Base-by-base conservation (phyloP, 2,797 vertebrate genomes). In the Hoplostethus atlanticus region DNA sequence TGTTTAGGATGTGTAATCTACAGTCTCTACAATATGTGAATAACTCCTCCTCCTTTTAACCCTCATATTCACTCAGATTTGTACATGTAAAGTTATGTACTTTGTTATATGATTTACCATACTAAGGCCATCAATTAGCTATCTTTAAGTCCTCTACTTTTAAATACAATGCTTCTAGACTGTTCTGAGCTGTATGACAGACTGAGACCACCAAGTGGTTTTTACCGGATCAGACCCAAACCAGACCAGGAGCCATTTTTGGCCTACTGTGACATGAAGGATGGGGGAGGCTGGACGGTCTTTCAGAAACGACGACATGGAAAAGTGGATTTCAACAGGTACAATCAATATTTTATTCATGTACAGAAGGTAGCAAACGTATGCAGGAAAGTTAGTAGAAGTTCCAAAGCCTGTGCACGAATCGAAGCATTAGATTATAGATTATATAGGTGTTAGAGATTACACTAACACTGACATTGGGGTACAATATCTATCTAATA, bases 251-350 rank as follows among this genome's bases (percentile, higher is more conserved):
- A 97, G 50, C 96, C 97, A 0, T 93, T 97, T 76, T 87, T 96
- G 81, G 95, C 88, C 0, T 98, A 95, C 85, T 98, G 97, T 60
- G 97, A 98, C 80, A 98, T 98, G 97, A 91, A 96, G 1, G 96
- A 97, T 0, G 97, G 96, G 0, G 96, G 94, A 9, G 97, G 96
- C 0, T 98, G 97, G 97, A 98, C 97, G 0, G 94, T 97, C 59
- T 92, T 98, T 54, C 97, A 98, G 82, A 94, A 86, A 48, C 93
- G 97, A 0, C 91, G 95, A 1, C 95, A 96, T 0, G 97, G 97
- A 51, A 96, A 89, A 90, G 95, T 97, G 75, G 90, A 96, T 85
- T 98, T 98, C 77, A 88, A 95, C 86, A 95, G 96, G 97, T 96
- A 88, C 0, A 63, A 21, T 48, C n/a, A 31, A 4, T 50, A 4